Evolutionary conservation across 2,113 vertebrate species (phyloP).

Genomic region (Chauna torquata): DNA sequence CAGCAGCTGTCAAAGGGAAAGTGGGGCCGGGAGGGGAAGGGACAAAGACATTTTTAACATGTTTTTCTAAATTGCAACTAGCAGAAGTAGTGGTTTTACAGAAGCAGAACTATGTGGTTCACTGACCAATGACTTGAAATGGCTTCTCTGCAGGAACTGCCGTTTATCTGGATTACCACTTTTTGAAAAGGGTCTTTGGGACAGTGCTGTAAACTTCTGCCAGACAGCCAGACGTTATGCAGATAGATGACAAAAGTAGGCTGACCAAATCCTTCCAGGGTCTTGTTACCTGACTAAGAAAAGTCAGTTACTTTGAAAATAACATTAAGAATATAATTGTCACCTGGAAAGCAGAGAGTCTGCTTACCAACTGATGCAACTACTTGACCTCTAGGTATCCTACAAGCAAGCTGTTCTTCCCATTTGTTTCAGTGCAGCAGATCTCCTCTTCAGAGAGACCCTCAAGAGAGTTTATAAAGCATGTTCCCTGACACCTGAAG

Average conservation of each 20-base stretch:
- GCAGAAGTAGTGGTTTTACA: constrained; percentile 32
- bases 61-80: not conserved
- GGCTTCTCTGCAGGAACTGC: not conserved
- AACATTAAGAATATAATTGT: not conserved
- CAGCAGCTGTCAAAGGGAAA: constrained; percentile 13
- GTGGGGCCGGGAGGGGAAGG: not conserved
- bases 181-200: not conserved
- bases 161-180: not conserved
- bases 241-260: not conserved
- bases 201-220: not conserved
- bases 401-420: not conserved
- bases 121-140: constrained; percentile 20
- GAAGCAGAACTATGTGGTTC: constrained; percentile 33
- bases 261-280: not conserved
- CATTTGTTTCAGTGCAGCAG: not conserved
- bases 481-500: not conserved
- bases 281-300: not conserved
- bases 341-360: not conserved
- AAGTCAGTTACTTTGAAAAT: not conserved
- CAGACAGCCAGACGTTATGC: not conserved
- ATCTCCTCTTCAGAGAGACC: not conserved
- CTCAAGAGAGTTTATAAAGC: not conserved
- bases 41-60: not conserved
- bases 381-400: not conserved
- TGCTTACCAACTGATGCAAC: not conserved